phyloP scores from a whole-genome alignment of 2,888 invertebrate genomes.

The Cecidostiba fungosa region DNA sequence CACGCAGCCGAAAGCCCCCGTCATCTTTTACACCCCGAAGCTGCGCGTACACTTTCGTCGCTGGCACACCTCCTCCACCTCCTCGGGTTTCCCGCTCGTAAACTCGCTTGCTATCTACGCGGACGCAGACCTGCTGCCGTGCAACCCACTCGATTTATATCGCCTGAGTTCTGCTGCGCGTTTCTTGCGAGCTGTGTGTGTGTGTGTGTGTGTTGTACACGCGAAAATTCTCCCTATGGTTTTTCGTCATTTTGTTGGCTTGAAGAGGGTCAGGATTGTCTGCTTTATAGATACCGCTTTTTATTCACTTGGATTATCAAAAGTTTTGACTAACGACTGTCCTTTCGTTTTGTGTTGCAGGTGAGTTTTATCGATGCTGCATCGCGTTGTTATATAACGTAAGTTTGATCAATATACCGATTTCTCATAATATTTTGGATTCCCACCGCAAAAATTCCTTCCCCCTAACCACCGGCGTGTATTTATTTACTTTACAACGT shows the following conservation, averaged over 20 bases:
- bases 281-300: no score
- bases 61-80: background rate
- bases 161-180: background rate
- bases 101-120: conserved; percentile 35
- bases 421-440: no score
- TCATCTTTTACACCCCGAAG: background rate
- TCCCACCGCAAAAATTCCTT: no score
- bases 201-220: background rate
- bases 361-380: no score
- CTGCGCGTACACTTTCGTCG: background rate
- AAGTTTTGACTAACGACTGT: no score
- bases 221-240: background rate
- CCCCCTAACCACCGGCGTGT: background rate
- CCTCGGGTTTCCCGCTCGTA: conserved; percentile 52
- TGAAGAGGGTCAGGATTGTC: no score
- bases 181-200: background rate
- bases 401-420: no score
- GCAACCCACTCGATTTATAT: conserved; percentile 35
- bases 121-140: conserved; percentile 8
- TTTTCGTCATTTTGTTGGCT: background rate
- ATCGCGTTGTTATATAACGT: no score
- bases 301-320: no score
- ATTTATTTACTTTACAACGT: background rate
- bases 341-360: no score
- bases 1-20: background rate